Conservation (phyloP, 2,797 vertebrate genomes). For the Rhynchonycteris naso region DNA sequence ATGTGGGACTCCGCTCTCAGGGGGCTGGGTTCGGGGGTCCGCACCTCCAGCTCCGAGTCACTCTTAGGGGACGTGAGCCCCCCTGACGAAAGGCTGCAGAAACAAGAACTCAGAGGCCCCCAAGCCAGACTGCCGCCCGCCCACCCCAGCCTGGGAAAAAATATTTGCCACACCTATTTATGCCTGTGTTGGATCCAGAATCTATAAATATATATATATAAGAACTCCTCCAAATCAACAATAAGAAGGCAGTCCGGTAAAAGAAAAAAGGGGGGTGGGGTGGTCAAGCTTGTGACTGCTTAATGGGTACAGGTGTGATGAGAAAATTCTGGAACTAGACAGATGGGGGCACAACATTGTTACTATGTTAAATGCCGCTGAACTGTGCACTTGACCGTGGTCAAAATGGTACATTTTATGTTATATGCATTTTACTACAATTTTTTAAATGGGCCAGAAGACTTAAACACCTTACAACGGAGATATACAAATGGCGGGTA, state of each 20-base stretch:
- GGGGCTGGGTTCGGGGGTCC: constrained; percentile 82
- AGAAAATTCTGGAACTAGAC: neutral
- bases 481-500: neutral
- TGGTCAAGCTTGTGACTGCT: neutral
- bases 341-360: too few relatives aligned
- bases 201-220: neutral
- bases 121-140: neutral
- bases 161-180: neutral
- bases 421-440: neutral
- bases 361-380: neutral
- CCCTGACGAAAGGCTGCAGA: constrained; percentile 82
- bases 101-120: constrained; percentile 41
- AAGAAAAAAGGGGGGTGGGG: neutral
- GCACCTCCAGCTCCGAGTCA: constrained; percentile 94
- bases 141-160: neutral
- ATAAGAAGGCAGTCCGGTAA: neutral
- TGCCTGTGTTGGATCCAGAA: neutral
- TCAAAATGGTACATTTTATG: neutral
- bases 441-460: neutral
- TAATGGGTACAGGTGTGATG: neutral
- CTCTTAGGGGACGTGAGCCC: constrained; percentile 90
- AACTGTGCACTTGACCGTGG: neutral
- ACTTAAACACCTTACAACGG: neutral
- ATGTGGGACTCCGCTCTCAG: constrained; percentile 87
- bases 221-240: neutral